These are phyloP conservation scores for Cephalopachus bancanus DNA, from an alignment of 2,797 vertebrate species.

Conservation along the genomic window DNA sequence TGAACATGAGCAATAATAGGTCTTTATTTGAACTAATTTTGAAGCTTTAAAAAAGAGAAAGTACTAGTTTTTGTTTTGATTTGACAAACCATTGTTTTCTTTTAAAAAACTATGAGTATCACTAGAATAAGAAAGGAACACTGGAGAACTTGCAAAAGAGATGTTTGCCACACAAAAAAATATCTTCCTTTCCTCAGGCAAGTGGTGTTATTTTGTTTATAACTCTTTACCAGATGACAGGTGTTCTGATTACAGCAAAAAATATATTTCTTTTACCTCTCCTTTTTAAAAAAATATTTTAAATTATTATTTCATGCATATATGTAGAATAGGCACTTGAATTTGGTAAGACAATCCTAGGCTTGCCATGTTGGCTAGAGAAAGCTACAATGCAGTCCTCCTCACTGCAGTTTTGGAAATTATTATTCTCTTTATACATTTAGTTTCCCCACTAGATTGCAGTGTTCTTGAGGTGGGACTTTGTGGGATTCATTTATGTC, in stretches of 20 bases:
- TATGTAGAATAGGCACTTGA: too few species aligned
- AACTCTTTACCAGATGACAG: neutral
- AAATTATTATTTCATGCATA: neutral
- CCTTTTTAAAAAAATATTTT: neutral
- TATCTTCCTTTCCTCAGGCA: neutral
- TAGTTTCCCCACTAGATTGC: neutral
- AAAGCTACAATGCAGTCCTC: neutral
- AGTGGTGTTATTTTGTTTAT: neutral
- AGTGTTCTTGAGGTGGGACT: neutral
- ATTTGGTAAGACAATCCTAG: neutral
- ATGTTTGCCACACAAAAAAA: neutral
- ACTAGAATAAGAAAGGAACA: neutral
- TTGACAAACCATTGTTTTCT: conserved; percentile 10
- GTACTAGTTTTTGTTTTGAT: neutral
- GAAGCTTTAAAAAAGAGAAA: neutral
- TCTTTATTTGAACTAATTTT: conserved; percentile 49
- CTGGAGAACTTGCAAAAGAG: neutral
- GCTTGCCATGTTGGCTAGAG: too few species aligned
- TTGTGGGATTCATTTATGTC: neutral
- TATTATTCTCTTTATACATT: neutral
- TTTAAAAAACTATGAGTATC: neutral
- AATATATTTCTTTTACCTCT: neutral
- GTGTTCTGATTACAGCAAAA: neutral
- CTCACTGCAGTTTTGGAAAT: neutral
- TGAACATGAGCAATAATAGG: neutral